These are phyloP conservation scores for Aphrocallistes beatrix DNA, from an alignment of 37 sponge, comb jelly and placozoan species.

Conservation along the genomic window DNA sequence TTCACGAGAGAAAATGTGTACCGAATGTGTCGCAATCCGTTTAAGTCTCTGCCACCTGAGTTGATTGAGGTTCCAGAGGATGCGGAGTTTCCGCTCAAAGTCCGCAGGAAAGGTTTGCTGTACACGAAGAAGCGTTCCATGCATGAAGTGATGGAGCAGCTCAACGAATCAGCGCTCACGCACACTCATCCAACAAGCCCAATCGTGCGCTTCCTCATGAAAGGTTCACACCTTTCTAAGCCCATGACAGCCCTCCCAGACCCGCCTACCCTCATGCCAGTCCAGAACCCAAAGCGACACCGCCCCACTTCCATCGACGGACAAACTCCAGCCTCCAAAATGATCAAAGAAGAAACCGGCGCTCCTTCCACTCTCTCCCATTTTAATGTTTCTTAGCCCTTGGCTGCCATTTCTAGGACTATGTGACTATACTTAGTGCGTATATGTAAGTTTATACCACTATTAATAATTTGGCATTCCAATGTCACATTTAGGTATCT, in stretches of 20 bases:
- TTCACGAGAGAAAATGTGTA: not conserved
- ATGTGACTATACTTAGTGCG: too few species aligned
- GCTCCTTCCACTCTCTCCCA: too few species aligned
- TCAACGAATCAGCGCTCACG: not conserved
- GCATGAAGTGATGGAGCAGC: not conserved
- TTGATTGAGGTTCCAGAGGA: not conserved
- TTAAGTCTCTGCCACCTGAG: not conserved
- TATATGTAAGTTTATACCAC: too few species aligned
- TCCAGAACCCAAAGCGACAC: not conserved
- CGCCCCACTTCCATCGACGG: not conserved
- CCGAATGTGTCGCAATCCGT: not conserved
- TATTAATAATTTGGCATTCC: too few species aligned
- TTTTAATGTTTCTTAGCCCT: too few species aligned
- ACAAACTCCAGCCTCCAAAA: not conserved
- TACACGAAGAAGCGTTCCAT: not conserved
- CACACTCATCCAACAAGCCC: not conserved
- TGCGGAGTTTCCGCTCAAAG: not conserved
- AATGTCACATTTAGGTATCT: too few species aligned
- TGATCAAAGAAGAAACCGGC: too few species aligned
- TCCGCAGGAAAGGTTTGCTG: not conserved
- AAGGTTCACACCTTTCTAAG: not conserved
- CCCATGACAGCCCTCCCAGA: not conserved
- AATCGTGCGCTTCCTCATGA: not conserved
- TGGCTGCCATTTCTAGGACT: too few species aligned
- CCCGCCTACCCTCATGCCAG: not conserved